Conservation (phyloP, 2,888 invertebrate genomes). For the Amphipoea oculea region DNA sequence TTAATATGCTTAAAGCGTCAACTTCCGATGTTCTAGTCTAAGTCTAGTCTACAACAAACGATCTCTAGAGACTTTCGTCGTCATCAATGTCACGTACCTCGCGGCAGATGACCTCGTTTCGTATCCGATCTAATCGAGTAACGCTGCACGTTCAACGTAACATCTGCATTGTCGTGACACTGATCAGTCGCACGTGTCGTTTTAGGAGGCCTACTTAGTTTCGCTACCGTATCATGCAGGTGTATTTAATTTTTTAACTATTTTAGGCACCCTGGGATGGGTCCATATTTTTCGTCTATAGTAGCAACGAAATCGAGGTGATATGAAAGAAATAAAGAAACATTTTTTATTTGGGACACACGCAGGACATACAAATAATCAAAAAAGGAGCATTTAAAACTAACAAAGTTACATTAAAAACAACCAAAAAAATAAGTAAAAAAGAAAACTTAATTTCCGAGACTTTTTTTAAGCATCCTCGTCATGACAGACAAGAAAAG, state of each 20-base stretch:
- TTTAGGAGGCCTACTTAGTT: slow-evolving; percentile 45
- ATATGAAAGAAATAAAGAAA: too few species aligned
- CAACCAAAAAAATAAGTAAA: too few species aligned
- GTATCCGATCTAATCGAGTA: slow-evolving; percentile 48
- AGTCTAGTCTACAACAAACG: background rate
- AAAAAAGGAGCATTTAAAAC: too few species aligned
- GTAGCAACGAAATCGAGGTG: background rate
- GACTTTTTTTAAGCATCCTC: background rate
- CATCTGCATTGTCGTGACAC: slow-evolving; percentile 59
- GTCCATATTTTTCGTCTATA: background rate
- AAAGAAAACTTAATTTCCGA: background rate
- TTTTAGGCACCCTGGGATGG: background rate
- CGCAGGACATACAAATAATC: too few species aligned
- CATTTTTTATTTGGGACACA: too few species aligned
- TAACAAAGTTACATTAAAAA: too few species aligned
- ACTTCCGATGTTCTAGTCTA: background rate
- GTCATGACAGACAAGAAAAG: too few species aligned
- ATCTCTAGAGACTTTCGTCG: slow-evolving; percentile 47
- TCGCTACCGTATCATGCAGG: slow-evolving; percentile 19
- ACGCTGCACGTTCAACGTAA: slow-evolving; percentile 56
- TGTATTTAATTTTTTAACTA: background rate
- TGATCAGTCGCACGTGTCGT: slow-evolving; percentile 59
- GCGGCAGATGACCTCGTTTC: slow-evolving; percentile 42
- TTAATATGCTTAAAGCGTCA: background rate
- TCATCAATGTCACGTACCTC: slow-evolving; percentile 49